Evolutionary conservation across 2,797 vertebrate species (phyloP).

Genomic region (Coilia nasus): DNA sequence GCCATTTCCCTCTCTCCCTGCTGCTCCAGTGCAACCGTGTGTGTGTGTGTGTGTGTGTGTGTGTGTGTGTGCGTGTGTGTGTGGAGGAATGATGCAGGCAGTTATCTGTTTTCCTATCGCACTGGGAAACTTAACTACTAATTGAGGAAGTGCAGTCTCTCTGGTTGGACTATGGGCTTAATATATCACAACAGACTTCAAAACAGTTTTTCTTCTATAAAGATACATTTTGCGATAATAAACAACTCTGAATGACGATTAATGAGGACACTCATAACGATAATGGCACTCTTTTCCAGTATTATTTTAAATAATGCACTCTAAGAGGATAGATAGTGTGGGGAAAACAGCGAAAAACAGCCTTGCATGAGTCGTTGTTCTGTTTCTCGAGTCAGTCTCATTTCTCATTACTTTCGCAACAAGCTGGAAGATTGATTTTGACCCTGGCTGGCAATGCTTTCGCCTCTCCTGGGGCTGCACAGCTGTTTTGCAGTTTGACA

Average conservation of each 20-base stretch:
- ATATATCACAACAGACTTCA: no score
- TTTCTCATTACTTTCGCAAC: no score
- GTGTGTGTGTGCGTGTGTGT: slow-evolving; percentile 18
- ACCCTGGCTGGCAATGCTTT: no score
- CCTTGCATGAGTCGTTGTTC: no score
- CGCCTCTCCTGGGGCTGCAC: not conserved
- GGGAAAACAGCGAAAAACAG: no score
- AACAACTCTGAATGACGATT: not conserved
- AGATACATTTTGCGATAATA: not conserved
- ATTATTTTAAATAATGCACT: no score
- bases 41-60: slow-evolving; percentile 39
- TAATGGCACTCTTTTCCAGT: no score
- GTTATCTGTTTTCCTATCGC: not conserved
- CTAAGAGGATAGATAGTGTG: no score
- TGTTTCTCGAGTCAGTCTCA: no score
- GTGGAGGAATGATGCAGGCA: not conserved
- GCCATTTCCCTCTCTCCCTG: not conserved
- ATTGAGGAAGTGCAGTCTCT: not conserved
- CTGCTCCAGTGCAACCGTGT: no score
- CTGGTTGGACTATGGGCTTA: no score
- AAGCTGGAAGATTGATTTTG: not conserved
- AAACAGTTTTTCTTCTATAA: not conserved
- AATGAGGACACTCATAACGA: not conserved
- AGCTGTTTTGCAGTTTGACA: not conserved
- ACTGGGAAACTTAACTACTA: not conserved